These are phyloP conservation scores for Ambastaia sidthimunki DNA, from an alignment of 2,797 vertebrate species.

Conservation along the genomic window DNA sequence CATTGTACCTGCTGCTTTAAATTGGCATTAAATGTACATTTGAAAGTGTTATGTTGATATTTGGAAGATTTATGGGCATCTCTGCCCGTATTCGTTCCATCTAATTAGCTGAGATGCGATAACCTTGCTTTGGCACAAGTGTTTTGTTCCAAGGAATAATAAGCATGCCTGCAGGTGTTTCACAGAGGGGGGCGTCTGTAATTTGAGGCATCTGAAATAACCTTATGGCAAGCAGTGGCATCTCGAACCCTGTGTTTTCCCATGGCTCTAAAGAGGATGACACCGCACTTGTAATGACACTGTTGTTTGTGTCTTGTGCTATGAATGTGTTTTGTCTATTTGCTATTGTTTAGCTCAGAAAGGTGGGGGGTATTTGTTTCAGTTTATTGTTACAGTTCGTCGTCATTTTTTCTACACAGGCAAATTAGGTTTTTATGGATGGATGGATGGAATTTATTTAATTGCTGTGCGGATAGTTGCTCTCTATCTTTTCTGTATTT, in stretches of 20 bases:
- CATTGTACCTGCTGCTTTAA: conserved; percentile 44
- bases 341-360: neutral
- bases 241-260: conserved; percentile 51
- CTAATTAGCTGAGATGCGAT: conserved; percentile 63
- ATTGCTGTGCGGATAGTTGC: neutral
- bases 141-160: conserved; percentile 63
- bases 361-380: neutral
- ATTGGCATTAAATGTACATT: neutral
- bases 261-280: conserved; percentile 31
- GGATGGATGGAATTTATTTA: no score
- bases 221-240: conserved; percentile 54
- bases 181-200: conserved; percentile 52
- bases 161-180: conserved; percentile 69
- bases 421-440: neutral
- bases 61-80: conserved; percentile 9
- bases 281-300: neutral
- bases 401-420: no score
- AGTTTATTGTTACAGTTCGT: neutral
- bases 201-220: conserved; percentile 41
- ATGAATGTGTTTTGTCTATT: neutral
- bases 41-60: neutral
- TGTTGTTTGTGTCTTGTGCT: conserved; percentile 9
- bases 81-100: conserved; percentile 29
- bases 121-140: conserved; percentile 59
- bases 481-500: neutral